Percentiles rank a stretch among this genome's conserved stretches.
phyloP scores from a whole-genome alignment of 2,113 vertebrate genomes.

The Smithornis capensis region DNA sequence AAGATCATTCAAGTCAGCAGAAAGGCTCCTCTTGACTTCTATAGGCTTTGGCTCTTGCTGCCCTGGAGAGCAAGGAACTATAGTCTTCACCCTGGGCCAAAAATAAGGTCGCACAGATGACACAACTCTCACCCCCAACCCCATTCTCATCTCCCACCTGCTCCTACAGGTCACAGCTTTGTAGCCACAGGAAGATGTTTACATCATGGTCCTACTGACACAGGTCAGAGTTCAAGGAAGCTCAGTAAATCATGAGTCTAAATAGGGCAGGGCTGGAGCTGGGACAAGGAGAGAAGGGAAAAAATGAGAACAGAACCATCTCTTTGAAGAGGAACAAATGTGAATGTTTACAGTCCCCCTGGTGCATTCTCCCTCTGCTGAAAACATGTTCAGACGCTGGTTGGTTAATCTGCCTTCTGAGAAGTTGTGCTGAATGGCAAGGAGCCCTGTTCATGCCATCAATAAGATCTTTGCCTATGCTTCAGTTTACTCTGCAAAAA shows the following conservation, averaged over 20 bases:
- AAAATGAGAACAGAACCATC: constrained; percentile 30
- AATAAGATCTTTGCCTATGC: neutral
- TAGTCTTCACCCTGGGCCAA: neutral
- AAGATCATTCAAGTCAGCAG: neutral
- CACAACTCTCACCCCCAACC: neutral
- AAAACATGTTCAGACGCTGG: constrained; percentile 18
- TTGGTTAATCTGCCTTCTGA: constrained; percentile 37
- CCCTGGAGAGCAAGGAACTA: neutral
- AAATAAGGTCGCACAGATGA: constrained; percentile 5
- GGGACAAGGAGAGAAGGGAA: neutral
- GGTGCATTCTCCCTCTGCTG: neutral
- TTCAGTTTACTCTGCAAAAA: neutral
- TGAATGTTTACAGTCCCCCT: constrained; percentile 33
- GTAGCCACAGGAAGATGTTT: constrained; percentile 40
- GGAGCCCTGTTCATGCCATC: neutral
- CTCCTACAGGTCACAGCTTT: constrained; percentile 39
- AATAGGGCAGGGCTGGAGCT: constrained; percentile 5
- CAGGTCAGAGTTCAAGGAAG: constrained; percentile 64
- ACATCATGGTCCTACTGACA: constrained; percentile 17
- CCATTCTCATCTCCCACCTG: constrained; percentile 42
- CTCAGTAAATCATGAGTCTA: constrained; percentile 60
- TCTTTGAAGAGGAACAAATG: constrained; percentile 64
- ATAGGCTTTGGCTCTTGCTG: neutral
- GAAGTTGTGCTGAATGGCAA: neutral
- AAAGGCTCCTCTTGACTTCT: neutral